A percentile compares a stretch with the other conserved stretches of the same genome.
Evolutionary conservation across 2,797 vertebrate genomes (phyloP).

Genomic region (Argentina silus): DNA sequence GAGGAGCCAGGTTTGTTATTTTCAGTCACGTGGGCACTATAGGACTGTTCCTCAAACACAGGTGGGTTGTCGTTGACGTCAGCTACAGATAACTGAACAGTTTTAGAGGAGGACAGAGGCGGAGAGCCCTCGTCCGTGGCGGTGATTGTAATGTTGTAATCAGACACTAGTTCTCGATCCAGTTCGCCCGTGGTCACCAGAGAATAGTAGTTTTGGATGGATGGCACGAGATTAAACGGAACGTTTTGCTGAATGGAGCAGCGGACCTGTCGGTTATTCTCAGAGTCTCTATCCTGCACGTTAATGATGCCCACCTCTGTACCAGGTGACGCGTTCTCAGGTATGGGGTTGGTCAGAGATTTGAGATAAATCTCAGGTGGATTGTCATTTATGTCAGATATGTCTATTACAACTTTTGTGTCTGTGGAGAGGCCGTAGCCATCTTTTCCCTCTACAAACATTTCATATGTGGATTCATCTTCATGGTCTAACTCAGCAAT

Average conservation of each 20-base stretch:
- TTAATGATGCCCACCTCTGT: slow-evolving; percentile 64
- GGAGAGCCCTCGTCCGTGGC: slow-evolving; percentile 66
- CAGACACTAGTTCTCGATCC: slow-evolving; percentile 66
- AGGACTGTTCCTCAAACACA: slow-evolving; percentile 65
- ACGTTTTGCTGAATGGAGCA: slow-evolving; percentile 70
- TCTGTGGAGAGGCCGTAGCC: slow-evolving; percentile 12
- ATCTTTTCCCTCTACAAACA: slow-evolving; percentile 13
- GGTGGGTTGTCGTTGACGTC: slow-evolving; percentile 76
- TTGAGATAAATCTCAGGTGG: slow-evolving; percentile 51
- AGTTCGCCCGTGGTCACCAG: slow-evolving; percentile 47
- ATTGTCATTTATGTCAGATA: slow-evolving; percentile 77
- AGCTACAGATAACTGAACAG: slow-evolving; percentile 52
- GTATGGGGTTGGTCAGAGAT: slow-evolving; percentile 48
- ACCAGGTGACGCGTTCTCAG: slow-evolving; percentile 43
- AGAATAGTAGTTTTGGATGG: slow-evolving; percentile 52
- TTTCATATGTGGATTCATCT: slow-evolving; percentile 6
- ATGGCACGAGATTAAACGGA: neutral
- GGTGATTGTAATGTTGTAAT: slow-evolving; percentile 65
- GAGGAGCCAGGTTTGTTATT: slow-evolving; percentile 64
- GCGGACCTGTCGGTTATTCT: slow-evolving; percentile 66
- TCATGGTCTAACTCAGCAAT: slow-evolving; percentile 50
- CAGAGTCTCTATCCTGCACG: slow-evolving; percentile 66
- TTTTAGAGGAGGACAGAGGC: slow-evolving; percentile 54
- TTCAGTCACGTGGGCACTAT: slow-evolving; percentile 65
- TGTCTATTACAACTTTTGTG: slow-evolving; percentile 40